Conservation (phyloP, 2,797 vertebrate genomes). For the Hylomyscus alleni region DNA sequence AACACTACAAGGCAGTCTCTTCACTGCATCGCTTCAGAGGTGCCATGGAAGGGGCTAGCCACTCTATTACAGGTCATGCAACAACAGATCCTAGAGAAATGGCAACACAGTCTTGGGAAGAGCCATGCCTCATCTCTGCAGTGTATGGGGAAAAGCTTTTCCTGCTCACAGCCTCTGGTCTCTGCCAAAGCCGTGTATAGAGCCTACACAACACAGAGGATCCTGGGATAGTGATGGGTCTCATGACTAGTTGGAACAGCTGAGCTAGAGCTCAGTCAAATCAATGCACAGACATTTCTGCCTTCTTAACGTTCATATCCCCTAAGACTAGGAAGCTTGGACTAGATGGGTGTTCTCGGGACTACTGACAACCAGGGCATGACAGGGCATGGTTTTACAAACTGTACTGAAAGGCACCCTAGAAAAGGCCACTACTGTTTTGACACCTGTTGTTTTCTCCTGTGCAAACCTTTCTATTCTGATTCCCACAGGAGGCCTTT, state of each 20-base stretch:
- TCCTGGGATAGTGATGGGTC: neutral
- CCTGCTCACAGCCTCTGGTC: neutral
- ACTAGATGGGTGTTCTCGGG: slow-evolving; percentile 29
- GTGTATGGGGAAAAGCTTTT: neutral
- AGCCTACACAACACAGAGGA: neutral
- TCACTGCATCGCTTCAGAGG: neutral
- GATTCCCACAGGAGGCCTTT: slow-evolving; percentile 29
- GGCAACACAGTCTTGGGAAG: neutral
- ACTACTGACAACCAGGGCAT: slow-evolving; percentile 12
- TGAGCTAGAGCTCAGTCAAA: slow-evolving; percentile 13
- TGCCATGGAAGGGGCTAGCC: slow-evolving; percentile 13
- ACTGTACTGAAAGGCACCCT: slow-evolving; percentile 33
- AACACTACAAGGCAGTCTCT: neutral
- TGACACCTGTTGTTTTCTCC: slow-evolving; percentile 68
- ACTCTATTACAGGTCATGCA: neutral
- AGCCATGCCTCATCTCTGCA: neutral
- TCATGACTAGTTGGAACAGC: neutral
- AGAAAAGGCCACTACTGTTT: slow-evolving; percentile 58
- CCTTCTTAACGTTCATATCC: slow-evolving; percentile 45
- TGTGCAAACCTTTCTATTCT: slow-evolving; percentile 11
- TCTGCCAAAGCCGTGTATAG: neutral
- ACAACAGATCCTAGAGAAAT: slow-evolving; percentile 9
- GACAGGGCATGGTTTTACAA: neutral
- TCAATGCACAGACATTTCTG: slow-evolving; percentile 13
- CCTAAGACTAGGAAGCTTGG: slow-evolving; percentile 7